Evolutionary conservation across 2,888 invertebrate species (phyloP).

Genomic region (Zhuqinia jingwanae): DNA sequence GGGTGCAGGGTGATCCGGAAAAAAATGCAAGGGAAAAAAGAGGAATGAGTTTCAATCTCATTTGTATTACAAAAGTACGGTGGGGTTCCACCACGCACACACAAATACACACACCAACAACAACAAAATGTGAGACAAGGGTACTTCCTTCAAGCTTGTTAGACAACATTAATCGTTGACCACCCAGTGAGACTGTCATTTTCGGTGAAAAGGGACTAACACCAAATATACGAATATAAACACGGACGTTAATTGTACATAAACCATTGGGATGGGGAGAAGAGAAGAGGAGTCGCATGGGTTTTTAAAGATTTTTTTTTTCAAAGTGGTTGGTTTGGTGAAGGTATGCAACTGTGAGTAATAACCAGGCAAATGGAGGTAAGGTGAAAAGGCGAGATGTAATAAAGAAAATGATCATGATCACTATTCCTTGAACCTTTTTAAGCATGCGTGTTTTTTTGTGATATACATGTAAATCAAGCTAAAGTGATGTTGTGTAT

Average conservation of each 20-base stretch:
- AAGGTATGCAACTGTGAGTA: not conserved
- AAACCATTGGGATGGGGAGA: constrained; percentile 38
- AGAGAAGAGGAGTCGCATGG: constrained; percentile 16
- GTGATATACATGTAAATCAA: too few species aligned
- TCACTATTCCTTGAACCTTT: constrained; percentile 54
- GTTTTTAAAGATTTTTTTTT: constrained; percentile 4
- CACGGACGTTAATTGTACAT: constrained; percentile 62
- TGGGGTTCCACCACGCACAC: constrained; percentile 57
- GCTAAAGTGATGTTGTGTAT: too few species aligned
- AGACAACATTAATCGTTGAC: constrained; percentile 79
- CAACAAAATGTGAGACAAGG: constrained; percentile 58
- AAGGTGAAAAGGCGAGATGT: constrained; percentile 63
- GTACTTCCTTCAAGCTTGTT: constrained; percentile 79
- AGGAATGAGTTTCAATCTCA: constrained; percentile 62
- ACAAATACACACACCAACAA: constrained; percentile 23
- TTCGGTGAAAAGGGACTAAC: constrained; percentile 77
- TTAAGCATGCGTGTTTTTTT: too few species aligned
- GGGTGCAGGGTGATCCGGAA: constrained; percentile 34
- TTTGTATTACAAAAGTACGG: constrained; percentile 62
- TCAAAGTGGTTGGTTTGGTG: not conserved
- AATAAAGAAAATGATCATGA: constrained; percentile 60
- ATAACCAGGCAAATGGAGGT: too few species aligned
- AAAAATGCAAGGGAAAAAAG: not conserved
- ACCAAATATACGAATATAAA: constrained; percentile 60
- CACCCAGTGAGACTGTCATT: constrained; percentile 79